Evolutionary conservation across 92 coral and sea anemone species (phyloP).

Genomic region (Actinostola sp.): DNA sequence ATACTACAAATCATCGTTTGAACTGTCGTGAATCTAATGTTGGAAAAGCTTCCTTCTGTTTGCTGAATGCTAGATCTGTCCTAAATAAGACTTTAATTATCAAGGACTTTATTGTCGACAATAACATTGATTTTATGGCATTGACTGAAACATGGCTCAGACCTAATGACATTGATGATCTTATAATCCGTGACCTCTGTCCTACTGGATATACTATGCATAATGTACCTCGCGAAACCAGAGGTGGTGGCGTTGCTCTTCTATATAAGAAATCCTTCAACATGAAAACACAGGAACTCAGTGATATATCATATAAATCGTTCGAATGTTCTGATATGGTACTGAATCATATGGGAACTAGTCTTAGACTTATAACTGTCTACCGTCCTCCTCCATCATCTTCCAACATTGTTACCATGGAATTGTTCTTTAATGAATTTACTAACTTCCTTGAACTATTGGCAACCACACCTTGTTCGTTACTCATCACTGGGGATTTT

Average conservation of each 20-base stretch:
- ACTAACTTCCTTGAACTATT: too few relatives aligned
- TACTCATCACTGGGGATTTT: too few relatives aligned
- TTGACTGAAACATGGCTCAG: constrained; percentile 45
- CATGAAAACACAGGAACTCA: constrained; percentile 4
- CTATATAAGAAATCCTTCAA: background rate
- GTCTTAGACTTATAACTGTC: constrained; percentile 13
- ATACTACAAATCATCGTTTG: too few relatives aligned
- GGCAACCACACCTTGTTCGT: too few relatives aligned
- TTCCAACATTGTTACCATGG: too few relatives aligned
- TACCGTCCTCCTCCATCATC: too few relatives aligned
- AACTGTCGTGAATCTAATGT: too few relatives aligned
- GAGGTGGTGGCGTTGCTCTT: constrained; percentile 51
- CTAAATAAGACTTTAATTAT: constrained; percentile 8
- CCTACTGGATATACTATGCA: constrained; percentile 36
- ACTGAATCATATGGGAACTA: constrained; percentile 6
- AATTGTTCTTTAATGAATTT: too few relatives aligned
- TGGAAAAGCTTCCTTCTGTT: background rate
- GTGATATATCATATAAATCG: background rate
- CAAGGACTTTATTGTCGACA: constrained; percentile 22
- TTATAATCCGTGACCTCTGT: constrained; percentile 38
- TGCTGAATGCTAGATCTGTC: constrained; percentile 20
- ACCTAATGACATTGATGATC: constrained; percentile 23
- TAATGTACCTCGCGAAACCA: constrained; percentile 36
- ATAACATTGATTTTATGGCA: constrained; percentile 17
- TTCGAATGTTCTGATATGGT: constrained; percentile 21